These are phyloP conservation scores for Eubucco bourcierii DNA, from an alignment of 2,113 vertebrate genomes.

Conservation along the genomic window DNA sequence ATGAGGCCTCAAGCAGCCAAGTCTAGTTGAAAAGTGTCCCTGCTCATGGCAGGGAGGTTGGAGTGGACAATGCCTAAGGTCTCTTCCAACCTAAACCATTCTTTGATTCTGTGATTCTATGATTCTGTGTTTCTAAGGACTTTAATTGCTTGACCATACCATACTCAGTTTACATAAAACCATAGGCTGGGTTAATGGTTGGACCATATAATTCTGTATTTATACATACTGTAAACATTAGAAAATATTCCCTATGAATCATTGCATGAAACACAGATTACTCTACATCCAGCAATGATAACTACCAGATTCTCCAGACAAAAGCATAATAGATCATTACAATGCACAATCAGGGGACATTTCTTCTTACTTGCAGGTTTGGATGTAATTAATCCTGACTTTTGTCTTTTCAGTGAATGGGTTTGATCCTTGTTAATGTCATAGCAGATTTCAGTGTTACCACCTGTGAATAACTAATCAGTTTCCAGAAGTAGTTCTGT, in stretches of 20 bases:
- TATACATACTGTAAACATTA: background rate
- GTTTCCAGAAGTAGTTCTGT: background rate
- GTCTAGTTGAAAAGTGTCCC: too few species aligned
- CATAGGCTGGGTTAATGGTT: background rate
- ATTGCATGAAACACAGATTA: background rate
- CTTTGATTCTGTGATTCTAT: too few species aligned
- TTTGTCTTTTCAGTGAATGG: background rate
- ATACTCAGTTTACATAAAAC: background rate
- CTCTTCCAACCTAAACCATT: too few species aligned
- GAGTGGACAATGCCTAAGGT: too few species aligned
- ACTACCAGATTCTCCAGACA: background rate
- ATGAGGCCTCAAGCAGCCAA: too few species aligned
- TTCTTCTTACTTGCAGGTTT: background rate
- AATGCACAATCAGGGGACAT: background rate
- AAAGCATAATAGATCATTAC: background rate
- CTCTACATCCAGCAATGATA: background rate
- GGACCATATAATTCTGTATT: background rate
- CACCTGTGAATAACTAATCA: background rate
- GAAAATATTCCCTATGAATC: background rate
- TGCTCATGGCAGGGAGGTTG: too few species aligned
- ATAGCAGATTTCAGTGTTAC: background rate
- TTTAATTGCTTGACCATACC: background rate
- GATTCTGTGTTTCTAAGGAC: background rate
- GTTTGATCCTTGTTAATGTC: background rate
- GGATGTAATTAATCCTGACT: background rate